Evolutionary conservation across 2,113 vertebrate species (phyloP), one percentile per base, ranked within the genome.

Genomic region (Pygoscelis antarcticus): DNA sequence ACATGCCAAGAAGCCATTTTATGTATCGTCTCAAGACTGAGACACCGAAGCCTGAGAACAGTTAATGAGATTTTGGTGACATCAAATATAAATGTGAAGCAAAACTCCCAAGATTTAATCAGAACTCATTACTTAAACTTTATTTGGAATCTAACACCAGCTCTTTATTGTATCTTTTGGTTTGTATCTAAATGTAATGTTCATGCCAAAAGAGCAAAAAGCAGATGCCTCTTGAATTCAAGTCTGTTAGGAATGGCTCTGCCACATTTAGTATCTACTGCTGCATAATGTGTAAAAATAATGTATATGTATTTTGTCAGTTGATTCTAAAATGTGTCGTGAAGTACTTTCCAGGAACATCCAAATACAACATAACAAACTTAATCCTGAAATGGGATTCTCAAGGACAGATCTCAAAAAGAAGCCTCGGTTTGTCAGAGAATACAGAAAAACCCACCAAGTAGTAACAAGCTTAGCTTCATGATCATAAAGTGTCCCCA

Each of bases 291-390:
- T 2, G 2, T 83, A 80, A 72, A 89, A 92, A 90, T 51, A 79
- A 74, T 18, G 25, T 75, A 13, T 42, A 72, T 62, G 7, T 46
- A 77, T 83, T 90, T 87, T 91, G 69, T 74, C 68, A 89, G 86
- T 62, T 78, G 52, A 92, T 78, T 89, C 40, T 51, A 81, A 92
- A 84, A 94, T 34, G 4, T 76, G 74, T 77, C 54, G 42, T 13
- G 5, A 86, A 93, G n/a, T 70, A 54, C 68, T 89, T 95, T 96
- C 36, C 60, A 92, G 36, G 82, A 95, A 92, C 21, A 86, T 74
- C 54, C 27, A 88, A 93, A 96, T 72, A 65, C 30, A 83, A 51
- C 42, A 83, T 66, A 83, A 90, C 19, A 83, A 92, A 65, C 62
- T 60, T 72, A 90, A 72, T 72, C 58, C 70, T 83, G 91, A 92